These are phyloP conservation scores for Trachemys scripta DNA, from an alignment of 2,113 vertebrate species.

Conservation along the genomic window DNA sequence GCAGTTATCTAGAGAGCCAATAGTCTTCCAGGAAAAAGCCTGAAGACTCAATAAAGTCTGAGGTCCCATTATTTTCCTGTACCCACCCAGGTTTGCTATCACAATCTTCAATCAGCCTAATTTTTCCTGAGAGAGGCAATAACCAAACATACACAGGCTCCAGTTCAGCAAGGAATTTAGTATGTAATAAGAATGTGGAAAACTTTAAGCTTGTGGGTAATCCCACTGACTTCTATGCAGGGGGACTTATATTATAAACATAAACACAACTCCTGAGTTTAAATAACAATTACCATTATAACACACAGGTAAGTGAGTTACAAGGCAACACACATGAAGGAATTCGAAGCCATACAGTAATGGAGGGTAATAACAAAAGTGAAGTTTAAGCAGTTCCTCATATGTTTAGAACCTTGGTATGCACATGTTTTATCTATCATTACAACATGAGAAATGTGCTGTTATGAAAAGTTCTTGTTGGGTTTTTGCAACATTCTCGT, in stretches of 20 bases:
- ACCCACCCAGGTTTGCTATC: conserved; percentile 3
- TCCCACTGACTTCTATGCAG: background rate
- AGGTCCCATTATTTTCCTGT: conserved; percentile 21
- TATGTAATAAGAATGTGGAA: background rate
- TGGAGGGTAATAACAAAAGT: background rate
- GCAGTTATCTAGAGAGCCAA: background rate
- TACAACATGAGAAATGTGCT: background rate
- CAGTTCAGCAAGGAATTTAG: conserved; percentile 10
- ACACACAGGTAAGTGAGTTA: background rate
- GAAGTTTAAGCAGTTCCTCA: background rate
- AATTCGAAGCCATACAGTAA: background rate
- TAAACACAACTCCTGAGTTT: background rate
- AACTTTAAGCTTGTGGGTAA: background rate
- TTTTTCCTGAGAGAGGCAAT: background rate
- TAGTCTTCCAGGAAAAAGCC: conserved; percentile 22
- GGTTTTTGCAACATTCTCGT: background rate
- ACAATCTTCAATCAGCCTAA: background rate
- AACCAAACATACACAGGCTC: background rate
- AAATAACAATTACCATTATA: rapidly evolving
- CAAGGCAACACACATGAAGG: background rate
- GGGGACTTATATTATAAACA: background rate
- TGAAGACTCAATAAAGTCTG: conserved; percentile 37
- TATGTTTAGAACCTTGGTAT: background rate
- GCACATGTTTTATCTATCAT: background rate
- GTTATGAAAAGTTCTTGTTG: background rate